Evolutionary conservation across 2,113 vertebrate species (phyloP).

Genomic region (Monarcha castaneiventris): DNA sequence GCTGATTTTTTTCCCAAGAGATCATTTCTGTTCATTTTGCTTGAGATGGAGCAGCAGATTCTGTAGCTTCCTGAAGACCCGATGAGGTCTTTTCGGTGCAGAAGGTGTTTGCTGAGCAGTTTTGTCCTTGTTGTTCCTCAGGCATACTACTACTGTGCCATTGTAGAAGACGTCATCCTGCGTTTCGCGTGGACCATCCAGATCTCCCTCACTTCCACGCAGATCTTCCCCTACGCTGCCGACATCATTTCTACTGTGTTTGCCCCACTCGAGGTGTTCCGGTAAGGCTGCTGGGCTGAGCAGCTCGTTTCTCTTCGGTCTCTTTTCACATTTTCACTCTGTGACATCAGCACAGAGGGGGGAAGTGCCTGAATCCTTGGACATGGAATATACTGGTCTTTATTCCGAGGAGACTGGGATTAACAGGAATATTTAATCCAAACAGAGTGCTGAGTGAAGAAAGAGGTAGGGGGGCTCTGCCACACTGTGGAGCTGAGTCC

Average conservation of each 20-base stretch:
- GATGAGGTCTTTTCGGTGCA: not conserved
- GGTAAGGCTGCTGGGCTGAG: slow-evolving; percentile 74
- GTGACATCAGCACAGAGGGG: fast-evolving
- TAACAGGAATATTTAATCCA: not conserved
- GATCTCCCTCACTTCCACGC: slow-evolving; percentile 84
- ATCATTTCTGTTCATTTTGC: fast-evolving
- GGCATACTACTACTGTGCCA: slow-evolving; percentile 99
- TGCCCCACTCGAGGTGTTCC: slow-evolving; percentile 95
- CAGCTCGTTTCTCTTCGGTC: not conserved
- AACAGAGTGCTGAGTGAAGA: not conserved
- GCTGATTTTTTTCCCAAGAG: not conserved
- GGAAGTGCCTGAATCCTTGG: not conserved
- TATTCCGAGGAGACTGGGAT: not conserved
- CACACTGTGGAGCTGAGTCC: not conserved
- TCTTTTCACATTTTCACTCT: fast-evolving
- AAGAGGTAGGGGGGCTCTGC: not conserved
- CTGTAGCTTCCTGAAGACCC: not conserved
- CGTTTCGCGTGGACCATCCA: slow-evolving; percentile 97
- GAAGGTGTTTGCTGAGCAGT: not conserved
- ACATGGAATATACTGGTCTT: fast-evolving
- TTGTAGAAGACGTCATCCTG: slow-evolving; percentile 92
- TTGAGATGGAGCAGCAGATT: not conserved
- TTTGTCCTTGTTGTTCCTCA: slow-evolving; percentile 54
- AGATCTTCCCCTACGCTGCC: slow-evolving; percentile 72
- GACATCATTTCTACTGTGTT: slow-evolving; percentile 91